phyloP scores from a whole-genome alignment of 2,888 invertebrate genomes.

The Leucophora obtusa region DNA sequence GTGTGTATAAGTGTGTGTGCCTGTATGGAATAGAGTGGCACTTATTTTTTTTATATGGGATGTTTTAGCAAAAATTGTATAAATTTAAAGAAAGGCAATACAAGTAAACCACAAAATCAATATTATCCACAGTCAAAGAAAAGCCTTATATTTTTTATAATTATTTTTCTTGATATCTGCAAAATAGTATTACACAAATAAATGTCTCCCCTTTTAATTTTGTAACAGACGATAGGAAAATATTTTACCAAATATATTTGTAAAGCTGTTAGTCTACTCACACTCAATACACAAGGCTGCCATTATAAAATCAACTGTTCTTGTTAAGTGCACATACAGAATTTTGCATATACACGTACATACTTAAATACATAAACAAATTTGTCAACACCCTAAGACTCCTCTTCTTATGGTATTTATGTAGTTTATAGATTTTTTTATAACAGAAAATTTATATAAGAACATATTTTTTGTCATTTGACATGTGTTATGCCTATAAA shows the following conservation, averaged over 20 bases:
- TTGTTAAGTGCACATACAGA: not conserved
- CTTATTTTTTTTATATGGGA: no score
- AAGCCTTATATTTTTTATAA: no score
- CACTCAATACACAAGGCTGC: not conserved
- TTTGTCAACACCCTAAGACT: constrained; percentile 58
- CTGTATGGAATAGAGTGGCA: no score
- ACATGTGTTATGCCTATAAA: constrained; percentile 64
- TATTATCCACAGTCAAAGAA: no score
- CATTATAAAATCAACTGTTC: constrained; percentile 25
- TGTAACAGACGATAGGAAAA: constrained; percentile 13
- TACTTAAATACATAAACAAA: constrained; percentile 13
- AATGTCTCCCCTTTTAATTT: not conserved
- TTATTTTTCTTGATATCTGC: no score
- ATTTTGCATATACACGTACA: constrained; percentile 39
- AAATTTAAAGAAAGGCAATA: no score
- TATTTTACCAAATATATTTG: constrained; percentile 28
- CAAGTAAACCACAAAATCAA: no score
- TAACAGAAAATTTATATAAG: constrained; percentile 45
- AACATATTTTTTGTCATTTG: constrained; percentile 62
- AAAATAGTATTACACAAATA: no score
- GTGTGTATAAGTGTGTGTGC: constrained; percentile 6
- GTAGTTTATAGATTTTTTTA: not conserved
- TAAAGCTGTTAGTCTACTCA: constrained; percentile 36
- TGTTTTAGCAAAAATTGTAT: no score
- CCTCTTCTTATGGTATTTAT: constrained; percentile 35